Evolutionary conservation across 2,113 vertebrate species (phyloP).

Genomic region (Burhinus bistriatus): DNA sequence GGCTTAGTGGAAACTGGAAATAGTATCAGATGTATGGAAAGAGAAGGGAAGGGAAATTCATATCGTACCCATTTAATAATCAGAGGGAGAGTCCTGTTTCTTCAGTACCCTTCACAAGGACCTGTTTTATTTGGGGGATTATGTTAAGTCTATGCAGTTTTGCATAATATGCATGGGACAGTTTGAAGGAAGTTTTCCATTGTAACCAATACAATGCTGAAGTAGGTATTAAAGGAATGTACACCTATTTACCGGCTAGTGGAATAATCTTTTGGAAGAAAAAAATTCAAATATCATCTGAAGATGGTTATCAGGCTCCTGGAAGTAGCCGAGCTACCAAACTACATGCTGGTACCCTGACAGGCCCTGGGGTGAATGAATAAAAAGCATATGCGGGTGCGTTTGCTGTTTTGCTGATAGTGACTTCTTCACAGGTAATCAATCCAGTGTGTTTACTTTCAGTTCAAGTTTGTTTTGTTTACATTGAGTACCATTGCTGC

Average conservation of each 20-base stretch:
- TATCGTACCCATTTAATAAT: neutral
- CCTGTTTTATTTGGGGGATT: neutral
- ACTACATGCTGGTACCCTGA: neutral
- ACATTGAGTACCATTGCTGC: constrained; percentile 20
- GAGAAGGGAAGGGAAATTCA: neutral
- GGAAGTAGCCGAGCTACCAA: neutral
- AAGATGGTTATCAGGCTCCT: neutral
- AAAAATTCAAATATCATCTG: neutral
- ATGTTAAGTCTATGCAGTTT: neutral
- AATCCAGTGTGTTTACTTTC: constrained; percentile 60
- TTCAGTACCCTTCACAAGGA: neutral
- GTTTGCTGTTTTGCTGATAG: neutral
- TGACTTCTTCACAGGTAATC: neutral
- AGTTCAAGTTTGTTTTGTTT: constrained; percentile 7
- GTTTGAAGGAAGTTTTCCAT: neutral
- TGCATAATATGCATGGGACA: accelerated
- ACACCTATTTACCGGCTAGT: neutral
- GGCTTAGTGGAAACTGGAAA: neutral
- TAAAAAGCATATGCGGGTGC: accelerated
- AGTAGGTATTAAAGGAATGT: neutral
- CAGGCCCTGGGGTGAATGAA: accelerated
- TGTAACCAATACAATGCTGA: accelerated
- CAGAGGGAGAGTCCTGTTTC: neutral
- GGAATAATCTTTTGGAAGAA: neutral
- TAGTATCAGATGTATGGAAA: neutral